Conservation (phyloP, 2,113 vertebrate species). For the Amphiprion percula region DNA sequence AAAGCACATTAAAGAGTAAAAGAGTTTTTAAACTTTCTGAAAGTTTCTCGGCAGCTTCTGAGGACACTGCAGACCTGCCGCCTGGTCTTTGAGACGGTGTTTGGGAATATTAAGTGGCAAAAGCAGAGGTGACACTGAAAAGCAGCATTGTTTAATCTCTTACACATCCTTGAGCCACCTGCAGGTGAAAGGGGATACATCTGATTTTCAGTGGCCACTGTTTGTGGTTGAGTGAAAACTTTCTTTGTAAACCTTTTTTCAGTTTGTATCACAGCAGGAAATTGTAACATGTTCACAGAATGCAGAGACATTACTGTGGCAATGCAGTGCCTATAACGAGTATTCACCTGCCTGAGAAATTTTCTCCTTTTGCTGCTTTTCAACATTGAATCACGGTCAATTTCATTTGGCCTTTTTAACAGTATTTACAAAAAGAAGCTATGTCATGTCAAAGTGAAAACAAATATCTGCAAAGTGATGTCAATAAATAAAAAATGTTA, state of each 20-base stretch:
- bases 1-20: slow-evolving; percentile 41
- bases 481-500: too few species aligned
- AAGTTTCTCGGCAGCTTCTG: slow-evolving; percentile 33
- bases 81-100: not conserved
- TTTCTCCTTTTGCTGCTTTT: too few species aligned
- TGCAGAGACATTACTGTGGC: too few species aligned
- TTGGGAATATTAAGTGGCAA: slow-evolving; percentile 16
- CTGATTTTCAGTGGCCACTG: slow-evolving; percentile 6
- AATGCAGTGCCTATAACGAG: too few species aligned
- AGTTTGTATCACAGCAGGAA: not conserved
- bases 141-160: slow-evolving; percentile 1
- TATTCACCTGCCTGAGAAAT: too few species aligned
- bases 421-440: too few species aligned
- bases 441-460: too few species aligned
- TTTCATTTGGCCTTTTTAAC: too few species aligned
- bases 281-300: too few species aligned
- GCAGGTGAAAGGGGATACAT: not conserved
- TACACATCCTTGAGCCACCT: not conserved
- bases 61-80: slow-evolving; percentile 19
- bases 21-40: slow-evolving; percentile 40
- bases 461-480: too few species aligned
- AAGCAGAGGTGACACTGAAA: not conserved
- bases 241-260: not conserved
- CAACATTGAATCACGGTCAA: too few species aligned
- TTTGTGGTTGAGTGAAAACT: not conserved